These are phyloP conservation scores for Lanius collurio DNA, from an alignment of 2,113 vertebrate species.

Conservation along the genomic window DNA sequence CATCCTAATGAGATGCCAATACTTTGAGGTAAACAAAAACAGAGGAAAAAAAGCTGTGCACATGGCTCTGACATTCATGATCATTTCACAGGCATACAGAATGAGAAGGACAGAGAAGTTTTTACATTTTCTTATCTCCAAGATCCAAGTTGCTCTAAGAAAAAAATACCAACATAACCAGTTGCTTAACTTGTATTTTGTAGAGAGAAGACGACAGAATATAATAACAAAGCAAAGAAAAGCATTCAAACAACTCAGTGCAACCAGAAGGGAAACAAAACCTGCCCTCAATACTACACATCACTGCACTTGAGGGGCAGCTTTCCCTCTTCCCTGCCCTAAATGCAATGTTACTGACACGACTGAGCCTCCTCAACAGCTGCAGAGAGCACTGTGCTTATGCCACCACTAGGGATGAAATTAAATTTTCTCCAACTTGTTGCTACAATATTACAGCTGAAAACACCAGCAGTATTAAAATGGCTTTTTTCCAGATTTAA, in stretches of 20 bases:
- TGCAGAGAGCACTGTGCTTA: neutral
- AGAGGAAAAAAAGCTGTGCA: neutral
- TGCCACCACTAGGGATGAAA: neutral
- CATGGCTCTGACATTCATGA: neutral
- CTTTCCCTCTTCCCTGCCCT: neutral
- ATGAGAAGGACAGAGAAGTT: neutral
- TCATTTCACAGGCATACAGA: neutral
- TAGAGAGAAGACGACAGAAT: neutral
- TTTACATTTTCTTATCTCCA: neutral
- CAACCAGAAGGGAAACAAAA: neutral
- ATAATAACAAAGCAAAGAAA: neutral
- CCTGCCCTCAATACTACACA: neutral
- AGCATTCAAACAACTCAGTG: neutral
- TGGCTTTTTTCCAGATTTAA: neutral
- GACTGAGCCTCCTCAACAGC: neutral
- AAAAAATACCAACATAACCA: neutral
- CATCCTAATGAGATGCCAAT: neutral
- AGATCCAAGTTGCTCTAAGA: neutral
- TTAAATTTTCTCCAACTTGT: neutral
- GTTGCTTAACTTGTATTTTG: neutral
- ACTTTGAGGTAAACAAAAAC: neutral
- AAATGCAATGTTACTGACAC: neutral
- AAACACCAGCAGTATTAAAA: slow-evolving; percentile 15
- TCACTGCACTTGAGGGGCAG: neutral
- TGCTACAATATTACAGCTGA: neutral